Conservation (phyloP, 2,888 invertebrate species). For the Oscheius sp. region DNA sequence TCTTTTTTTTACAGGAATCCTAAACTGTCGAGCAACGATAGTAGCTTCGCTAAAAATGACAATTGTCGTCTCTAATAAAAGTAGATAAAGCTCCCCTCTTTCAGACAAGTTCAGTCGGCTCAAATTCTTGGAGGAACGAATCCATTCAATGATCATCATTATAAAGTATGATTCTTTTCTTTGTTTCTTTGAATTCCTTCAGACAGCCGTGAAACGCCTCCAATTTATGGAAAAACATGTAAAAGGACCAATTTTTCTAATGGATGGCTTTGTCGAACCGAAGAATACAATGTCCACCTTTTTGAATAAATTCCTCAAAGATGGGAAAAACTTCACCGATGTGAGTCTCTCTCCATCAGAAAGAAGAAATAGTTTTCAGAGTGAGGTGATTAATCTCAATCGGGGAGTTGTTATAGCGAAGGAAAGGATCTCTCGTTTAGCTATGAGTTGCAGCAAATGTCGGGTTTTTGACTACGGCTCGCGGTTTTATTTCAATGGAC, state of each 20-base stretch:
- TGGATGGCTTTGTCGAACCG: neutral
- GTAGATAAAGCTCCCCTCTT: too few relatives aligned
- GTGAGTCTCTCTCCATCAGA: neutral
- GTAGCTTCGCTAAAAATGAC: too few relatives aligned
- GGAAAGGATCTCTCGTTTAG: neutral
- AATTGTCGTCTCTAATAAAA: too few relatives aligned
- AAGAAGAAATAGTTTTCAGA: neutral
- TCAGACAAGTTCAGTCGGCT: neutral
- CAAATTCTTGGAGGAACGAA: conserved; percentile 1
- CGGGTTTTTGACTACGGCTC: conserved; percentile 12
- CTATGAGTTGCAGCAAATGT: neutral
- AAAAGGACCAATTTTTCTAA: neutral
- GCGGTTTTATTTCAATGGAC: conserved; percentile 3
- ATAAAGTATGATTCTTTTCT: neutral
- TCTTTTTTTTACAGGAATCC: too few relatives aligned
- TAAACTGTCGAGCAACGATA: too few relatives aligned
- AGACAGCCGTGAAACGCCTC: neutral
- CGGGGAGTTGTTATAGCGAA: neutral
- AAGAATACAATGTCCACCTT: neutral
- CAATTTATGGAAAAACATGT: neutral
- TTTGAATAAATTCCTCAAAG: neutral
- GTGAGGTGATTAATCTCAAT: neutral
- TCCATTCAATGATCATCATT: conserved; percentile 9
- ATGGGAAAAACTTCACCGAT: neutral
- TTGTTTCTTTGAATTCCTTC: neutral